Base-by-base conservation (phyloP, 1,140 invertebrate species). In the Eriosoma lanigerum region DNA sequence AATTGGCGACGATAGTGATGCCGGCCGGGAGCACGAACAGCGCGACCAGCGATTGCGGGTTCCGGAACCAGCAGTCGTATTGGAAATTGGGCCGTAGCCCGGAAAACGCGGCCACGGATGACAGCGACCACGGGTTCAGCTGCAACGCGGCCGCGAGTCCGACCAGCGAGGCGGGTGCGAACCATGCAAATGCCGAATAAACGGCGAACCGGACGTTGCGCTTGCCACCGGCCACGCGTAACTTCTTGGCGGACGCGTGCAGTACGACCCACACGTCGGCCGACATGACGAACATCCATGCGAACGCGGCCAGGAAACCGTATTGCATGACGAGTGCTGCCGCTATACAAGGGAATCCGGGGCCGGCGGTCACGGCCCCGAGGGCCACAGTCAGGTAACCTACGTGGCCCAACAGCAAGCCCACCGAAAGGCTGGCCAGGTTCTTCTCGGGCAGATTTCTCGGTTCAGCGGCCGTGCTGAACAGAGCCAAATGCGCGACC, bases 261-360 rank as follows among this genome's bases (percentile, higher is more conserved):
- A 76, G 32, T 29, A 66, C 62, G 56, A 73, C n/a, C 44, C 56
- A 81, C 29, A 78, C 73, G 52, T 81, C 81, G 2, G 46, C 60
- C 15, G 81, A 60, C 68, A 81, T 75, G 8, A 75, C 70, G n/a
- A 62, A 81, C 50, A 78, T 48, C 81, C 81, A 81, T 4, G 73
- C 72, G 38, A 81, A 76, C 1, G 73, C 73, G 17, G 72, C 58
- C 32, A 81, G 50, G 32, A 81, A 81, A 15, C 81, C 73, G 48
- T 56, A 81, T 9, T 81, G 73, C 13, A 54, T 56, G 26, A 32
- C 8, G 5, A 75, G 29, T 32, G 70, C 81, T 1, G 38, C n/a
- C 3, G n/a, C 12, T n/a, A 52, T 17, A n/a, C 81, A 81, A 21
- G 66, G 50, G 1, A 26, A 4, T 0, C 32, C 19, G 17, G 10